Evolutionary conservation across 2,797 vertebrate species (phyloP), one percentile per base, ranked within the genome.

Genomic region (Syngnathus acus): DNA sequence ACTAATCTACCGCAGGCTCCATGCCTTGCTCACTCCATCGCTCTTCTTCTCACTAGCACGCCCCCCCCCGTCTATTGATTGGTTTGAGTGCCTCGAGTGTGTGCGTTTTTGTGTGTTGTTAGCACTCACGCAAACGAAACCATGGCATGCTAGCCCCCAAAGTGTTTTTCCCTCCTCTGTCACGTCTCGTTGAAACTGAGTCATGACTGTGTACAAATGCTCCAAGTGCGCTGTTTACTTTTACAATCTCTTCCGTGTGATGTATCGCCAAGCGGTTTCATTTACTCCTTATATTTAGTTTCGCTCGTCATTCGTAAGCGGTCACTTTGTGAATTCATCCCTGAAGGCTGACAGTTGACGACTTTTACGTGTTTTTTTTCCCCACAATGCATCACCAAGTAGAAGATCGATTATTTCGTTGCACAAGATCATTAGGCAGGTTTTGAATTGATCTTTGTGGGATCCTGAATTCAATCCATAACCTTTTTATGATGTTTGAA

Each of bases 1-100:
- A 78, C 74, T 79, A 81, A 86, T 85, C 77, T 80, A 78, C 83
- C 79, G 76, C 81, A 81, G 72, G 74, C 61, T 75, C 68, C 67
- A 66, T 69, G 59, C 75, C 64, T 68, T 60, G 73, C 54, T 59
- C 72, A 74, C 78, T 61, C 73, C 16, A 70, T 75, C 69, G 70
- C 68, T 72, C 54, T 53, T 70, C 71, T 72, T 68, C 62, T 40
- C 66, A 67, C 60, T 37, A 37, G 21, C 19, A 62, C 39, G 55
- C 67, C 72, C 71, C 71, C 69, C 73, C 69, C 72, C 48, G 68
- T 2, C 23, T 26, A 78, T 78, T 42, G 68, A 85, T 82, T 77
- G 65, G 66, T 72, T 67, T 63, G 63, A 77, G 64, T 68, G 76
- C 72, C 74, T 68, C 23, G 19, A 9, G 26, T 66, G 13, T 68